Conservation (phyloP, 2,113 vertebrate genomes). For the Equus quagga region DNA sequence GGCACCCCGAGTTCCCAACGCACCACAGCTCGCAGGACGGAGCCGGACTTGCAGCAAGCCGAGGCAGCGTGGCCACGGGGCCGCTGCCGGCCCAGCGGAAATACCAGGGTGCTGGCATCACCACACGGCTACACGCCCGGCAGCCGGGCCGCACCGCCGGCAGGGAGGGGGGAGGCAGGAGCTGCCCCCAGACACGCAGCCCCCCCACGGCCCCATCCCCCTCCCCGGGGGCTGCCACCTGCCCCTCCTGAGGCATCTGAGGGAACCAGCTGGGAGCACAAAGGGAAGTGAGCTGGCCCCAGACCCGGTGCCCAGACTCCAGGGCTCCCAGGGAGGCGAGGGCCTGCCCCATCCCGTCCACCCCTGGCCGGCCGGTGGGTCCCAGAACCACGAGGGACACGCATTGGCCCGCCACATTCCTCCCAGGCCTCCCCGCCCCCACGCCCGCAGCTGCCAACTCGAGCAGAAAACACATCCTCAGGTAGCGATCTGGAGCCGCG, state of each 20-base stretch:
- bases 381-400: slow-evolving; percentile 21
- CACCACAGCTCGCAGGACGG: background rate
- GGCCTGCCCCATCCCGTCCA: slow-evolving; percentile 40
- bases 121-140: accelerated
- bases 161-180: background rate
- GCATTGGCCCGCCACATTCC: slow-evolving; percentile 77
- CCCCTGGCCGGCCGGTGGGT: background rate
- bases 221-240: accelerated
- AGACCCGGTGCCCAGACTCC: background rate
- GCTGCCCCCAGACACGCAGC: accelerated
- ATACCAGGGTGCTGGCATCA: slow-evolving; percentile 57
- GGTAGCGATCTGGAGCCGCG: slow-evolving; percentile 75
- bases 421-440: slow-evolving; percentile 75
- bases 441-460: slow-evolving; percentile 67
- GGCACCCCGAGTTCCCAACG: background rate
- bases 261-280: no score
- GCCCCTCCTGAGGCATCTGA: background rate
- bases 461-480: slow-evolving; percentile 83
- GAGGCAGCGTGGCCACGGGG: background rate
- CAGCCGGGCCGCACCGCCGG: background rate
- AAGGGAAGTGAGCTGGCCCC: background rate
- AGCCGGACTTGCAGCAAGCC: background rate
- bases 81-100: background rate
- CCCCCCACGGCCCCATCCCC: accelerated
- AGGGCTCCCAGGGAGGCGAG: background rate